phyloP scores from a whole-genome alignment of 2,113 vertebrate species.

The Chloropsis cyanopogon region DNA sequence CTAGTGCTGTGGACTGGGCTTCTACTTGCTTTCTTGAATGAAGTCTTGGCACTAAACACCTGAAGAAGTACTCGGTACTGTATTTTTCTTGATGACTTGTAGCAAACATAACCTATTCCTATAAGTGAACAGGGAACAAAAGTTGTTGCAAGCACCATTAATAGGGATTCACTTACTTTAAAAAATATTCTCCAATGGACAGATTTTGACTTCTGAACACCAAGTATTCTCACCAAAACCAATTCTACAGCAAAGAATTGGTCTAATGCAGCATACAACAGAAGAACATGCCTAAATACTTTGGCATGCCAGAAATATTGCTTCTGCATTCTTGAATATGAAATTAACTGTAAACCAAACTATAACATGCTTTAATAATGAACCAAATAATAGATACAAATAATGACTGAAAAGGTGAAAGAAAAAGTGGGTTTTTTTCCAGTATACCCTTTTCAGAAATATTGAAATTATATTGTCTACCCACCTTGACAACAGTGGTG shows the following conservation, averaged over 20 bases:
- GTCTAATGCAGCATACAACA: neutral
- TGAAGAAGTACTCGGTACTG: neutral
- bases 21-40: neutral
- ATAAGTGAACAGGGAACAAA: neutral
- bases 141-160: neutral
- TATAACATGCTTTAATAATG: neutral
- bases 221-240: neutral
- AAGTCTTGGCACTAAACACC: neutral
- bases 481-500: neutral
- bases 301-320: neutral
- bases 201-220: neutral
- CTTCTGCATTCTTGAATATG: neutral
- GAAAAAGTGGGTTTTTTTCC: neutral
- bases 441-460: neutral
- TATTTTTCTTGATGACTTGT: neutral
- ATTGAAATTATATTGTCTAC: neutral
- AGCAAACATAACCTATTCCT: neutral
- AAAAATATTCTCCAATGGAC: neutral
- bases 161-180: neutral
- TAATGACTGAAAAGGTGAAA: neutral
- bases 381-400: neutral
- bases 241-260: neutral
- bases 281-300: neutral
- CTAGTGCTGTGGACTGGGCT: neutral
- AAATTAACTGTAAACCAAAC: neutral